A percentile compares a stretch with the other conserved stretches of the same genome.
Conservation (phyloP, 2,888 invertebrate genomes). For the Dilophus febrilis region DNA sequence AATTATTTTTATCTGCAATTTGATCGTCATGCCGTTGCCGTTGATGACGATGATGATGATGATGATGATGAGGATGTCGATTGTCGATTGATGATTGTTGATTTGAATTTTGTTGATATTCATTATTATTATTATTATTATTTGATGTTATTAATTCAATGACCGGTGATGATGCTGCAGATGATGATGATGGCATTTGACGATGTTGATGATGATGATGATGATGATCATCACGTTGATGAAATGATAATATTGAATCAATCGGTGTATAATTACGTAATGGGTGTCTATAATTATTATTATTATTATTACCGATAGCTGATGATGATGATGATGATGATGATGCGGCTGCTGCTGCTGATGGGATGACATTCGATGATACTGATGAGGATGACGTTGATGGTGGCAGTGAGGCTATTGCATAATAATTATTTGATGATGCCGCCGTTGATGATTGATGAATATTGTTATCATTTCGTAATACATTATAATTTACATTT, state of each 20-base stretch:
- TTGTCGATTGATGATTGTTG: background rate
- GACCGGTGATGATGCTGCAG: conserved; percentile 1
- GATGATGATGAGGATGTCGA: background rate
- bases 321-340: conserved; percentile 5
- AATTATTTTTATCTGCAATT: conserved; percentile 19
- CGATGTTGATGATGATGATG: conserved; percentile 15
- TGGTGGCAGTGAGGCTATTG: conserved; percentile 8
- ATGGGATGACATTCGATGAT: background rate
- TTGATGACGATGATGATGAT: too few relatives aligned
- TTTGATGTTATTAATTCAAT: background rate
- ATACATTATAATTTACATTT: too few relatives aligned
- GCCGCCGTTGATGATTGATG: too few relatives aligned
- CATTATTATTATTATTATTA: background rate
- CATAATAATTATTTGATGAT: background rate
- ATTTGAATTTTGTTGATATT: background rate
- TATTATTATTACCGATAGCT: background rate
- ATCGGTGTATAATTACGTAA: conserved; percentile 24
- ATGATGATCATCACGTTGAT: conserved; percentile 11
- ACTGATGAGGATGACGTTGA: conserved; percentile 5
- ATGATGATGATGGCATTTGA: too few relatives aligned
- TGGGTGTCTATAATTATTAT: conserved; percentile 11
- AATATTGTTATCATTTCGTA: too few relatives aligned
- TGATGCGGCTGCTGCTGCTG: conserved; percentile 8
- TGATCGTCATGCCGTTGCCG: too few relatives aligned
- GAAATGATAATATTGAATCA: conserved; percentile 22